phyloP scores from a whole-genome alignment of 2,797 vertebrate species.

The Siniperca obscura region DNA sequence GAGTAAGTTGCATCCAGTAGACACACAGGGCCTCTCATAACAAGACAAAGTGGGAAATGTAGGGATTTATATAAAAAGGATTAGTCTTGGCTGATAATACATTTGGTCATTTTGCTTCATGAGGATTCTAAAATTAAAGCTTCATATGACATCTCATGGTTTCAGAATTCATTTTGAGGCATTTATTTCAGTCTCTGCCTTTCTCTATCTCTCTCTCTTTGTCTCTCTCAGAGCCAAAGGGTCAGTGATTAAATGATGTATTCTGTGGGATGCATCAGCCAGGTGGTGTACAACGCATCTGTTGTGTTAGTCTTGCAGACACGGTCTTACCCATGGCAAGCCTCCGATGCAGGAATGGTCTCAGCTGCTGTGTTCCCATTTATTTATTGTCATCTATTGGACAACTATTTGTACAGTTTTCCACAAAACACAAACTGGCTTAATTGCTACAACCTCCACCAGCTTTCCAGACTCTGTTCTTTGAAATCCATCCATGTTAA shows the following conservation, averaged over 20 bases:
- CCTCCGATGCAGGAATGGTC: conserved; percentile 59
- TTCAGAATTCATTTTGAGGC: conserved; percentile 55
- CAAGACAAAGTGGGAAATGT: conserved; percentile 71
- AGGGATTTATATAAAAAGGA: conserved; percentile 74
- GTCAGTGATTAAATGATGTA: conserved; percentile 75
- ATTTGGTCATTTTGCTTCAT: conserved; percentile 76
- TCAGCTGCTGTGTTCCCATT: conserved; percentile 77
- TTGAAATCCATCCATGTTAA: conserved; percentile 58
- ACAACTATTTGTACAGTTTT: conserved; percentile 67
- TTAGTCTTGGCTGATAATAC: conserved; percentile 71
- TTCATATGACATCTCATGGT: conserved; percentile 65
- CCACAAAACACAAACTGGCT: conserved; percentile 71
- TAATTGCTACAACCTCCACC: conserved; percentile 75
- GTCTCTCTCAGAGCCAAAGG: conserved; percentile 61
- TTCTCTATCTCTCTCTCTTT: neutral
- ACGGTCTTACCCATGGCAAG: conserved; percentile 49
- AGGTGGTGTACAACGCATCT: conserved; percentile 66
- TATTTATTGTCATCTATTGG: conserved; percentile 78
- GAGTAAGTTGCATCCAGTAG: conserved; percentile 57
- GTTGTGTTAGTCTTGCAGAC: conserved; percentile 67
- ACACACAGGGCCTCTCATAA: conserved; percentile 47
- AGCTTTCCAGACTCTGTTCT: conserved; percentile 44
- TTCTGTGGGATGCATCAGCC: conserved; percentile 62
- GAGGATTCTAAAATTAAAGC: conserved; percentile 77
- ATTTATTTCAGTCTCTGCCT: conserved; percentile 55